Percentiles rank a stretch among this genome's conserved stretches.
These are phyloP conservation scores for Procambarus clarkii DNA, from an alignment of 1,140 invertebrate species.

Conservation along the genomic window DNA sequence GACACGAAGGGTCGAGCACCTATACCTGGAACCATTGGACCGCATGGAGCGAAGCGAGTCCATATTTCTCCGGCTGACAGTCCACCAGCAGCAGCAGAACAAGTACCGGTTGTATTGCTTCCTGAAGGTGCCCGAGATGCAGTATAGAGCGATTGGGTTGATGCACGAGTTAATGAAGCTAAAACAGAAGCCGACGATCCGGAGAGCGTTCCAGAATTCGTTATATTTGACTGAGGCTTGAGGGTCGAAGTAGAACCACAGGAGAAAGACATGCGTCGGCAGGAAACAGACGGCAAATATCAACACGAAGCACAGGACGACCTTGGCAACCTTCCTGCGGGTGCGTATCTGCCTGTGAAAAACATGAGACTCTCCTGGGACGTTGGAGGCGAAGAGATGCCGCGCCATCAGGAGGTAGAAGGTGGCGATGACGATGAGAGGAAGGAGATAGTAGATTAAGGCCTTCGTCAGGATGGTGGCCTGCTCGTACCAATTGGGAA, in stretches of 20 bases:
- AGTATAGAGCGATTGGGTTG: constrained; percentile 61
- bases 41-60: constrained; percentile 27
- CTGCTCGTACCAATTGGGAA: constrained; percentile 20
- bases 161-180: constrained; percentile 60
- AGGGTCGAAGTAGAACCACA: constrained; percentile 53
- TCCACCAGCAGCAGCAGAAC: constrained; percentile 45
- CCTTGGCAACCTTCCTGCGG: constrained; percentile 49
- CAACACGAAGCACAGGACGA: constrained; percentile 52
- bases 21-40: constrained; percentile 38
- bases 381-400: constrained; percentile 16
- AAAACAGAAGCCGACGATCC: constrained; percentile 54
- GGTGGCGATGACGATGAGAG: constrained; percentile 40
- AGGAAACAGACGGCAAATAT: constrained; percentile 58
- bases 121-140: constrained; percentile 61
- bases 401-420: constrained; percentile 56
- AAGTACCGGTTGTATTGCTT: constrained; percentile 62
- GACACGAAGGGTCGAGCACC: constrained; percentile 43
- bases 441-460: constrained; percentile 45
- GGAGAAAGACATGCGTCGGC: constrained; percentile 43
- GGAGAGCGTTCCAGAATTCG: constrained; percentile 40
- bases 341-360: constrained; percentile 47
- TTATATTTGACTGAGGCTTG: constrained; percentile 11
- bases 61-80: not conserved
- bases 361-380: constrained; percentile 36
- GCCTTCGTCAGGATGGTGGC: constrained; percentile 45